phyloP scores from a whole-genome alignment of 2,797 vertebrate species.

The Buceros bicornis region DNA sequence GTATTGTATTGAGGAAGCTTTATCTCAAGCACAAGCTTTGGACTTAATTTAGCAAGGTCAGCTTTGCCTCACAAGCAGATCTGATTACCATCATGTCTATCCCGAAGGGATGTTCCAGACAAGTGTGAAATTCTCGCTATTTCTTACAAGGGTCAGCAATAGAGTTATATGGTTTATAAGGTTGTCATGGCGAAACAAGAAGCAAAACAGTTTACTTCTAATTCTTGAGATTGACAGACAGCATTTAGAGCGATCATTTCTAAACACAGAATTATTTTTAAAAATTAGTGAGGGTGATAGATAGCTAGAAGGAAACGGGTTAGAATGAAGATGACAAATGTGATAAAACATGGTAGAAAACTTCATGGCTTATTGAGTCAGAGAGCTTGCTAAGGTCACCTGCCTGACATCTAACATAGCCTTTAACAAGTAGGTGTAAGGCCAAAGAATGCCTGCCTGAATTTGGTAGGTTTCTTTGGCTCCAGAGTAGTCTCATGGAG shows the following conservation, averaged over 20 bases:
- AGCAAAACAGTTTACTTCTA: neutral
- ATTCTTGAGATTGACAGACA: neutral
- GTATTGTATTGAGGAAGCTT: neutral
- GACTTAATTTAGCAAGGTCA: neutral
- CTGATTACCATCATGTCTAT: neutral
- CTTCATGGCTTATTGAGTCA: neutral
- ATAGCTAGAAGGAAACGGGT: neutral
- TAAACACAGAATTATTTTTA: neutral
- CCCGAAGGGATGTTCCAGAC: neutral
- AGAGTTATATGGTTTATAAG: neutral
- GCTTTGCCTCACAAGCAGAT: neutral
- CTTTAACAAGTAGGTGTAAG: neutral
- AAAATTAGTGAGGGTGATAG: neutral
- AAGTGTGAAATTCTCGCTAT: neutral
- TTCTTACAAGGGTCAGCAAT: neutral
- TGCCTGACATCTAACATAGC: neutral
- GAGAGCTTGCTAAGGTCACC: neutral
- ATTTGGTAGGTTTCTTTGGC: neutral
- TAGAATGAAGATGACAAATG: neutral
- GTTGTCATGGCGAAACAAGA: neutral
- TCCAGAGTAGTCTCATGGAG: neutral
- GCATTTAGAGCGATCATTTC: neutral
- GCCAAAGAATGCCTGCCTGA: neutral
- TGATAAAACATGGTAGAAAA: neutral
- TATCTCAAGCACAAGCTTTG: neutral